Percentiles rank a stretch among this genome's conserved stretches.
Evolutionary conservation across 2,113 vertebrate genomes (phyloP).

Genomic region (Ascaphus truei): DNA sequence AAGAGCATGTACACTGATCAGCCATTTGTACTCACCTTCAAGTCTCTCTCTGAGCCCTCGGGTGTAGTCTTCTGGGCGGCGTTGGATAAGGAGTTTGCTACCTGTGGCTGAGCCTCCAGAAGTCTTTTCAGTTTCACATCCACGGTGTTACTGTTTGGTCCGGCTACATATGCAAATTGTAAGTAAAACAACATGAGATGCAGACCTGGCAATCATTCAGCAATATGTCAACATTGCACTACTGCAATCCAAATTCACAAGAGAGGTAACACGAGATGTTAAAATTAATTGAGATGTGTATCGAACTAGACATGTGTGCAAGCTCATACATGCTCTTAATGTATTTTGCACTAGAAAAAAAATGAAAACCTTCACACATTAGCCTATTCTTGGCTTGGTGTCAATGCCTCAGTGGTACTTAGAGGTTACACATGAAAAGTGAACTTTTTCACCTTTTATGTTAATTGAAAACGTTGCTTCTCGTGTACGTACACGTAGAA

Average conservation of each 20-base stretch:
- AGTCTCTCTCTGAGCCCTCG: constrained; percentile 60
- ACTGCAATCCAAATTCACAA: constrained; percentile 26
- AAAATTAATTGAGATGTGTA: neutral
- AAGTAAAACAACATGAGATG: constrained; percentile 47
- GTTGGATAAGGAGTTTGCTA: constrained; percentile 63
- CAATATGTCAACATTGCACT: constrained; percentile 44
- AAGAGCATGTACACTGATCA: too few relatives aligned
- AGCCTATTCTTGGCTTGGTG: constrained; percentile 17
- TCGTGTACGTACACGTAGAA: constrained; percentile 24
- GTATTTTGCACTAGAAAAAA: neutral
- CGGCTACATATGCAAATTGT: constrained; percentile 67
- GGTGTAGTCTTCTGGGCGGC: constrained; percentile 58
- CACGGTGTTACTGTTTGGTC: constrained; percentile 80
- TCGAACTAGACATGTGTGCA: constrained; percentile 15
- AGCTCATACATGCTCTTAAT: constrained; percentile 29
- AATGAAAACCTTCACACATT: constrained; percentile 14
- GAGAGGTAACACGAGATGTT: constrained; percentile 10
- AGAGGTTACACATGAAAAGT: neutral
- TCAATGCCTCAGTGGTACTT: constrained; percentile 25
- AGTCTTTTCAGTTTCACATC: constrained; percentile 89
- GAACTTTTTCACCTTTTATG: constrained; percentile 33
- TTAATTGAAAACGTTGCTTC: constrained; percentile 32
- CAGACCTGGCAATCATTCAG: constrained; percentile 40
- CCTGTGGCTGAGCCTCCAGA: constrained; percentile 78
- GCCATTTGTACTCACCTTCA: constrained; percentile 61